Conservation (phyloP, 2,113 vertebrate species). For the Pomatorhinus ruficollis region DNA sequence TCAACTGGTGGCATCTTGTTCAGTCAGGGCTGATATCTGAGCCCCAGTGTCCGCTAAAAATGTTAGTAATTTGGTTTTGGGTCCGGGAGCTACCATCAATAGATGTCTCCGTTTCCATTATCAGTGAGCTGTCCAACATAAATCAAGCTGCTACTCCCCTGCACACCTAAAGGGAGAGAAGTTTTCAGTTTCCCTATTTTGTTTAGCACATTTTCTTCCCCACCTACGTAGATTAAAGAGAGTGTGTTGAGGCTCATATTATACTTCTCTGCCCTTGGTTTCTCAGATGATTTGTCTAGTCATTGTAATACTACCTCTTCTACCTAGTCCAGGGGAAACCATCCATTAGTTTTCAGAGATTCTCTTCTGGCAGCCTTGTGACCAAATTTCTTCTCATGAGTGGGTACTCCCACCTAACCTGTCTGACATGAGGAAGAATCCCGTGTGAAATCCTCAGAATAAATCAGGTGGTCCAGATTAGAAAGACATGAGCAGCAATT, state of each 20-base stretch:
- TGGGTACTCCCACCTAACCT: accelerated
- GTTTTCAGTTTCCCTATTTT: neutral
- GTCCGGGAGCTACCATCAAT: accelerated
- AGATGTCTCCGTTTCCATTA: neutral
- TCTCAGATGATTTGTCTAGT: neutral
- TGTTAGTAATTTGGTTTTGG: neutral
- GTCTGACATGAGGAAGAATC: accelerated
- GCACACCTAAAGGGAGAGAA: accelerated
- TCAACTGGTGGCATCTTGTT: neutral
- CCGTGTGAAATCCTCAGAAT: neutral
- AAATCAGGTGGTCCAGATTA: neutral
- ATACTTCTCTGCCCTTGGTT: neutral
- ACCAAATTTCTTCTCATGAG: accelerated
- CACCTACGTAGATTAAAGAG: accelerated
- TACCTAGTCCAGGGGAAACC: neutral
- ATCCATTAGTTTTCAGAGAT: neutral
- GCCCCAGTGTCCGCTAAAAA: too few species aligned
- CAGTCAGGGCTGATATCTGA: neutral
- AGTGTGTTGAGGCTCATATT: neutral
- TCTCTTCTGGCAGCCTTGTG: neutral
- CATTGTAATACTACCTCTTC: neutral
- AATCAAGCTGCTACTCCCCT: neutral
- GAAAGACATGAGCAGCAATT: neutral
- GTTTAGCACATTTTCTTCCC: neutral
- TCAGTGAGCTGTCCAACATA: neutral